These are phyloP conservation scores for Liasis olivaceus DNA, from an alignment of 2,797 vertebrate species.

Conservation along the genomic window DNA sequence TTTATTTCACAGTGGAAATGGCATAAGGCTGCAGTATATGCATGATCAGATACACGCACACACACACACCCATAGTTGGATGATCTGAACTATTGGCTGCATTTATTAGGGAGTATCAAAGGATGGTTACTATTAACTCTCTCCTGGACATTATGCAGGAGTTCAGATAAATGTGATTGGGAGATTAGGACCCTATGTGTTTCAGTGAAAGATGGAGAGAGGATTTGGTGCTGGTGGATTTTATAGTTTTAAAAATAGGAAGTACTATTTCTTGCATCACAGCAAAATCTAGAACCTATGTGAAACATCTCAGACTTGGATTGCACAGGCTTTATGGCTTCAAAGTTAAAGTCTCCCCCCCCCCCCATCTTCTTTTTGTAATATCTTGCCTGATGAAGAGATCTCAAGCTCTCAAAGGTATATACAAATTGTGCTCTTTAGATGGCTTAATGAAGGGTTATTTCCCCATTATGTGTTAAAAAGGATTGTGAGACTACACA, in stretches of 20 bases:
- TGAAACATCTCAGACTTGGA: neutral
- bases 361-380: neutral
- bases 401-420: neutral
- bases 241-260: neutral
- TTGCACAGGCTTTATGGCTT: neutral
- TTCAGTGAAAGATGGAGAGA: neutral
- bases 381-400: neutral
- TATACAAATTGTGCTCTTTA: neutral
- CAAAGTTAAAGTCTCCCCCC: neutral
- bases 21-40: no score
- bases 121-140: neutral
- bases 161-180: neutral
- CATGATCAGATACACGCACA: neutral
- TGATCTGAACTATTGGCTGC: neutral
- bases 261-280: neutral
- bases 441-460: neutral
- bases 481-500: neutral
- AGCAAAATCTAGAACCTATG: neutral
- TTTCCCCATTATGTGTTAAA: neutral
- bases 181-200: neutral
- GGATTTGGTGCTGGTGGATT: neutral
- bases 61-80: neutral
- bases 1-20: neutral
- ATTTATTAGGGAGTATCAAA: neutral
- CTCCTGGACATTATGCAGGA: neutral